phyloP scores from a whole-genome alignment of 2,797 vertebrate genomes.

The Lepus oiostolus region DNA sequence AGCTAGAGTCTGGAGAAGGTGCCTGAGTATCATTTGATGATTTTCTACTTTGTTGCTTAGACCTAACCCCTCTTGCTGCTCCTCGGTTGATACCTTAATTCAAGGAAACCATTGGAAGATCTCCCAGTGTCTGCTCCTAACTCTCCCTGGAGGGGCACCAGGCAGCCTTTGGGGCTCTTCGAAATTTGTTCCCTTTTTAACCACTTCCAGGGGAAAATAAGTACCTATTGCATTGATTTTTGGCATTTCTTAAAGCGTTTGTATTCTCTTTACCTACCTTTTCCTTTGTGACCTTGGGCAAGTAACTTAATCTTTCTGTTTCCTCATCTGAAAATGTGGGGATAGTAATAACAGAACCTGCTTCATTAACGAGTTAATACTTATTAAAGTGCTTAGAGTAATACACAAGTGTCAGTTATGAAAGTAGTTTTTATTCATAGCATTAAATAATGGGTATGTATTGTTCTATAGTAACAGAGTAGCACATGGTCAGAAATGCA shows the following conservation, averaged over 20 bases:
- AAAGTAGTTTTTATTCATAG: conserved; percentile 28
- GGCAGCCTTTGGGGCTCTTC: not conserved
- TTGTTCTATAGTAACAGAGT: not conserved
- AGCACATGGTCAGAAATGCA: not conserved
- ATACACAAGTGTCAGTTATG: not conserved
- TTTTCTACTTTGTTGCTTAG: not conserved
- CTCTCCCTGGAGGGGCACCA: not conserved
- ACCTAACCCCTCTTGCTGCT: not conserved
- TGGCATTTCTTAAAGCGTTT: not conserved
- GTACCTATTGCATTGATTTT: not conserved
- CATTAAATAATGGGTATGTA: conserved; percentile 23
- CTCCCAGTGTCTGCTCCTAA: not conserved
- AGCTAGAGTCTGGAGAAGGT: conserved; percentile 29
- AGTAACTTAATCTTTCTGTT: conserved; percentile 34
- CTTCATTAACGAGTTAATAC: not conserved
- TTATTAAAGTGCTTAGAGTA: conserved; percentile 41
- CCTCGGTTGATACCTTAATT: conserved; percentile 14
- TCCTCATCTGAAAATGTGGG: conserved; percentile 36
- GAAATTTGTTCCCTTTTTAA: not conserved
- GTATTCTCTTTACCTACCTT: not conserved
- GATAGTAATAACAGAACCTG: not conserved
- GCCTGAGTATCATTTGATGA: not conserved
- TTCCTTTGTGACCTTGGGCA: not conserved
- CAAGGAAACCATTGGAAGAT: not conserved
- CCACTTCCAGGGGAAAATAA: conserved; percentile 16